Base-by-base conservation (phyloP, 2,797 vertebrate genomes). In the Bradypus variegatus region DNA sequence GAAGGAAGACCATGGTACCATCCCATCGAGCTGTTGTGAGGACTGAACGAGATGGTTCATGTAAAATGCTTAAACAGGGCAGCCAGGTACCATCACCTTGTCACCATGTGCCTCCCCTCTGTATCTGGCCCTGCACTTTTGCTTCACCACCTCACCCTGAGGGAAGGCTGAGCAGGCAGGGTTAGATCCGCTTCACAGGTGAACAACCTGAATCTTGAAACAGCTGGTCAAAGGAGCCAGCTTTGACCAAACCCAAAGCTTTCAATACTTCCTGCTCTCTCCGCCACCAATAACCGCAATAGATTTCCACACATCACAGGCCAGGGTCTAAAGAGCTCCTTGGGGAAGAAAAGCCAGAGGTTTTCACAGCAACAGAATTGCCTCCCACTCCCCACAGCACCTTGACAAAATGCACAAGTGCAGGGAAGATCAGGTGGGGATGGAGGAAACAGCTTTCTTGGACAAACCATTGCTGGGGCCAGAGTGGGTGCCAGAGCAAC, bases 301-400 rank as follows among this genome's bases (percentile, higher is more conserved):
- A 41, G 69, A 27, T 36, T 77, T 48, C 13, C 12, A 53, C 33
- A 72, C 15, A 75, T 75, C 79, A 67, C 15, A 29, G 77, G 55
- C 36, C 8, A 55, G 77, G 19, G 27, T 62, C 82, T 80, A 89
- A 88, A 77, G 64, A 36, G 16, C 14, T 67, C 80, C 36, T 21
- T 4, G 36, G 83, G 36, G 67, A n/a, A 38, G 9, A 23, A n/a
- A 41, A 36, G 83, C n/a, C 45, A 75, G 87, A 53, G 27, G 91
- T 93, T 79, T 84, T 85, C 67, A 88, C 14, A 65, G 88, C 83
- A 94, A 93, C 67, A 33, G 36, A 82, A 80, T 6, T 6, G 55
- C 29, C 60, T n/a, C 36, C 84, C 6, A 25, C 15, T 70, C 45
- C 50, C 70, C 67, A 55, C 2, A 62, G 69, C 27, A 91, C 64